Conservation (phyloP, 2,888 invertebrate genomes). For the Escarpia spicata region DNA sequence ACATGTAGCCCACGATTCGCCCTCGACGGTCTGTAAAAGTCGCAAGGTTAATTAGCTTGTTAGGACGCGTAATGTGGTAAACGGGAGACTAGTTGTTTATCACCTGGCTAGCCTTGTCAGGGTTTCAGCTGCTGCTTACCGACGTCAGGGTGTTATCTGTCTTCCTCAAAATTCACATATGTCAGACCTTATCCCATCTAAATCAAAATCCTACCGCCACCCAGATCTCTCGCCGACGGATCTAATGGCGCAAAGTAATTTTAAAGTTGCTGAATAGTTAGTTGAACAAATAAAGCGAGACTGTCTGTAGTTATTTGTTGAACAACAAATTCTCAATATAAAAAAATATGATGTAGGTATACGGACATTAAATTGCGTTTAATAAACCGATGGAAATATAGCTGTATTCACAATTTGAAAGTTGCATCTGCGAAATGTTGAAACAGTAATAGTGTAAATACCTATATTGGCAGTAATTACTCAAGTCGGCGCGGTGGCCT, state of each 20-base stretch:
- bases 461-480: too few relatives aligned
- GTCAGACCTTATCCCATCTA: background rate
- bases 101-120: background rate
- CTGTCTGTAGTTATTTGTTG: too few relatives aligned
- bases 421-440: too few relatives aligned
- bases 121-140: background rate
- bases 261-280: background rate
- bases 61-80: background rate
- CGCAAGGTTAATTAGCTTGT: background rate
- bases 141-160: background rate
- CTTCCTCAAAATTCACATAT: background rate
- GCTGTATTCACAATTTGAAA: too few relatives aligned
- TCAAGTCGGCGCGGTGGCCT: too few relatives aligned
- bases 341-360: too few relatives aligned
- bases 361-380: too few relatives aligned
- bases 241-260: background rate
- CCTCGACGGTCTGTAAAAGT: background rate
- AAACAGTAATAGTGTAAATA: too few relatives aligned
- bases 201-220: background rate
- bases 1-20: background rate
- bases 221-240: background rate
- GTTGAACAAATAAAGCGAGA: too few relatives aligned
- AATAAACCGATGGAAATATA: too few relatives aligned
- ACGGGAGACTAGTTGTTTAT: background rate
- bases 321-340: too few relatives aligned